These are phyloP conservation scores for Gisinianus flammeolus DNA, from an alignment of 2,888 invertebrate species.

Conservation along the genomic window DNA sequence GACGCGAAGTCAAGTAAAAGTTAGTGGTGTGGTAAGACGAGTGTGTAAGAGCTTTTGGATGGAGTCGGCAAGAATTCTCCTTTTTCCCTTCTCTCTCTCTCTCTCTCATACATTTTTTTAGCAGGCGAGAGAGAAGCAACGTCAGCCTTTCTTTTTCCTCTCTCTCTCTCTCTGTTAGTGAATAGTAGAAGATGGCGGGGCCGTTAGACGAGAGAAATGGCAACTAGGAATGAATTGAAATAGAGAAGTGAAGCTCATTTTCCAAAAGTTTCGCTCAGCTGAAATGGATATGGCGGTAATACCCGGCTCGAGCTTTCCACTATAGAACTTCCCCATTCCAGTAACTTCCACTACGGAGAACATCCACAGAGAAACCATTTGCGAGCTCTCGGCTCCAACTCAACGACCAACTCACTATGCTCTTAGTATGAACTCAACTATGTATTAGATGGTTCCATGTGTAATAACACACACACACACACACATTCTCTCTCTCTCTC, in stretches of 20 bases:
- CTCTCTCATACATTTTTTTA: conserved; percentile 11
- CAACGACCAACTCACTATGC: conserved; percentile 37
- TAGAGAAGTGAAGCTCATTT: conserved; percentile 57
- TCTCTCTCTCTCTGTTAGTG: not conserved
- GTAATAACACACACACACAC: conserved; percentile 21
- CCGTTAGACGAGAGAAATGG: conserved; percentile 39
- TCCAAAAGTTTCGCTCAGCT: conserved; percentile 57
- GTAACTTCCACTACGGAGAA: conserved; percentile 12
- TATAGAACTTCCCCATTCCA: not conserved
- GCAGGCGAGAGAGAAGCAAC: not conserved
- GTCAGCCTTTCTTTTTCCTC: conserved; percentile 28
- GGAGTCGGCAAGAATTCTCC: conserved; percentile 29
- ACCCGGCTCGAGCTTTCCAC: not conserved
- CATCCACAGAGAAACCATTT: conserved; percentile 38
- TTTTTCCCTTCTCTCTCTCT: not conserved
- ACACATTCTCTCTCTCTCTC: no score
- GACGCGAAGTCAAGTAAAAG: conserved; percentile 35
- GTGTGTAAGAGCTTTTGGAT: conserved; percentile 33
- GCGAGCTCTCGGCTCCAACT: conserved; percentile 26
- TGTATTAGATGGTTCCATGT: conserved; percentile 41
- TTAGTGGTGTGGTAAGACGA: conserved; percentile 40
- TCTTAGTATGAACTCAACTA: conserved; percentile 42
- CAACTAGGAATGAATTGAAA: conserved; percentile 47
- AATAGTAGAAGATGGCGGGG: conserved; percentile 36
- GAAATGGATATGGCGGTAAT: conserved; percentile 50